Evolutionary conservation across 35 echinoderm and acorn worm genomes (phyloP).

Genomic region (Heliocidaris tuberculata): DNA sequence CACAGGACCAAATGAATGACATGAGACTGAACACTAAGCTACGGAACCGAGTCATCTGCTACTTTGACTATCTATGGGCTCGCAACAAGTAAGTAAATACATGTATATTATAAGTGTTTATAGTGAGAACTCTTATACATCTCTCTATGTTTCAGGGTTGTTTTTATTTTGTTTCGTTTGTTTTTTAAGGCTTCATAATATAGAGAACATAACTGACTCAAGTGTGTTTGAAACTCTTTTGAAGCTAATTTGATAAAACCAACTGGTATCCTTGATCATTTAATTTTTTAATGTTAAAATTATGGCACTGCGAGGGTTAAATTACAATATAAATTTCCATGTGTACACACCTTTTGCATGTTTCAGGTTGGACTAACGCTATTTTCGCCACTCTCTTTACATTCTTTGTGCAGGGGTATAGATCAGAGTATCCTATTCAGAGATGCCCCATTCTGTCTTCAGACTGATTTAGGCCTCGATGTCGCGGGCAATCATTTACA

Average conservation of each 20-base stretch:
- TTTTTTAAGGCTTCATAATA: not conserved
- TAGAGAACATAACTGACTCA: not conserved
- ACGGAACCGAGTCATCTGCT: slow-evolving; percentile 85
- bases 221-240: not conserved
- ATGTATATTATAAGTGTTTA: not conserved
- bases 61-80: slow-evolving; percentile 96
- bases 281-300: too few species aligned
- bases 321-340: too few species aligned
- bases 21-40: slow-evolving; percentile 87
- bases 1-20: slow-evolving; percentile 97
- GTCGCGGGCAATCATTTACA: slow-evolving; percentile 67
- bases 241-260: too few species aligned
- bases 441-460: slow-evolving; percentile 88
- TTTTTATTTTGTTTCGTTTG: too few species aligned
- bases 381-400: too few species aligned
- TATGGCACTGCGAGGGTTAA: too few species aligned
- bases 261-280: too few species aligned
- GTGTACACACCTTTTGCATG: too few species aligned
- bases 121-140: not conserved
- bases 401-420: slow-evolving; percentile 65
- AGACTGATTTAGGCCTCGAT: slow-evolving; percentile 76
- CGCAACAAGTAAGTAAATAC: slow-evolving; percentile 84
- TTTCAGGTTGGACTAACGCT: too few species aligned
- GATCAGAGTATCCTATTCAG: slow-evolving; percentile 75
- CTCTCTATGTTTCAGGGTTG: too few species aligned